Conservation (phyloP, 2,888 invertebrate genomes). For the Hirtodrosophila trivittata region DNA sequence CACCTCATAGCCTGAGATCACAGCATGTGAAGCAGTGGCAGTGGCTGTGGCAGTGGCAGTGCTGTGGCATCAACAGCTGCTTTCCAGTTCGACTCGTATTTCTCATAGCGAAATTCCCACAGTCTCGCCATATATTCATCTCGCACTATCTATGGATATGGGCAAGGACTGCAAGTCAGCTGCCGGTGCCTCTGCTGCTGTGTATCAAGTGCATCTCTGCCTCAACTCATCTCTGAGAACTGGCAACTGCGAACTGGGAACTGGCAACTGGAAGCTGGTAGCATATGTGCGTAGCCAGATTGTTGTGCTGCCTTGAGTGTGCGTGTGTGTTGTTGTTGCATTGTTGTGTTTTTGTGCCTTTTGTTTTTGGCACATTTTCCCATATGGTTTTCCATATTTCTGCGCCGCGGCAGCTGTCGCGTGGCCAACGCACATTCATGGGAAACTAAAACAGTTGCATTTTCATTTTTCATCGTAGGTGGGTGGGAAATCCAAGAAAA, state of each 20-base stretch:
- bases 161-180: slow-evolving; percentile 76
- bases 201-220: slow-evolving; percentile 63
- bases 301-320: slow-evolving; percentile 32
- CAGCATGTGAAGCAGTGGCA: slow-evolving; percentile 45
- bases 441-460: slow-evolving; percentile 61
- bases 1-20: slow-evolving; percentile 37
- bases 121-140: too few relatives aligned
- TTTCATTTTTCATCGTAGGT: slow-evolving; percentile 17
- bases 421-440: slow-evolving; percentile 45
- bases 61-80: slow-evolving; percentile 46
- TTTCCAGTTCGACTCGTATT: slow-evolving; percentile 50
- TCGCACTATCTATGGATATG: slow-evolving; percentile 50
- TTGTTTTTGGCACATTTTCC: slow-evolving; percentile 70
- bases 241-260: slow-evolving; percentile 3
- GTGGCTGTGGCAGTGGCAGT: neutral
- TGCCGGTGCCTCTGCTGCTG: slow-evolving; percentile 39
- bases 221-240: slow-evolving; percentile 27
- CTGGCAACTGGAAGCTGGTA: slow-evolving; percentile 26
- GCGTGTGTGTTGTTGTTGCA: slow-evolving; percentile 8
- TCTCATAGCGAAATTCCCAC: slow-evolving; percentile 74
- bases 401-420: slow-evolving; percentile 67
- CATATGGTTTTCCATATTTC: slow-evolving; percentile 63
- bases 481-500: slow-evolving; percentile 7
- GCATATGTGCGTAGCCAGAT: slow-evolving; percentile 68
- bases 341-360: slow-evolving; percentile 19